Conservation (phyloP, 2,888 invertebrate genomes). For the Dryococelus australis region DNA sequence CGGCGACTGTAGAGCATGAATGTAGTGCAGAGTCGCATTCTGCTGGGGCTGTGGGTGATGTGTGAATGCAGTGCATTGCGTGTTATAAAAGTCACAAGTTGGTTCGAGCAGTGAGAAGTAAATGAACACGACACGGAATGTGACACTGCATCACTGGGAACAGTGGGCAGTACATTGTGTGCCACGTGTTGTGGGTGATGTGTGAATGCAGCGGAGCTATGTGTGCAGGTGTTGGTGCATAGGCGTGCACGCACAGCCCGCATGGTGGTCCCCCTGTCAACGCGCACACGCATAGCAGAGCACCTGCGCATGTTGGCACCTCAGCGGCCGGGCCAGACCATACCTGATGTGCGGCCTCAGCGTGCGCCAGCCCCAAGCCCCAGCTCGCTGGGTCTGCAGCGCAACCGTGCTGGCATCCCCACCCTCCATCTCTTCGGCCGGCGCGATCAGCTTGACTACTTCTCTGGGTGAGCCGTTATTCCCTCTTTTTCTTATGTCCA, state of each 20-base stretch:
- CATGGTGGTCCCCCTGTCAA: constrained; percentile 49
- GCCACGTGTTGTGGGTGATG: not conserved
- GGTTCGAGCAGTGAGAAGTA: too few relatives aligned
- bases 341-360: constrained; percentile 54
- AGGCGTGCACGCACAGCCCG: constrained; percentile 30
- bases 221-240: constrained; percentile 12
- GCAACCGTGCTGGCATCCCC: constrained; percentile 61
- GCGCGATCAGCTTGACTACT: constrained; percentile 74
- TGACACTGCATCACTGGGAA: too few relatives aligned
- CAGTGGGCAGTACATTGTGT: too few relatives aligned
- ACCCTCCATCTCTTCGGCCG: constrained; percentile 72
- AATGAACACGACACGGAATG: too few relatives aligned
- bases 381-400: constrained; percentile 47
- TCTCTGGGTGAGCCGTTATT: constrained; percentile 54
- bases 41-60: too few relatives aligned
- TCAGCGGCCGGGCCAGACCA: constrained; percentile 52
- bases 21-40: too few relatives aligned
- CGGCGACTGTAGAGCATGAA: too few relatives aligned
- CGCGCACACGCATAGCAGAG: constrained; percentile 62
- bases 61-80: too few relatives aligned
- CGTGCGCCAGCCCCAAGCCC: constrained; percentile 1
- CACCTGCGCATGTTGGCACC: constrained; percentile 62
- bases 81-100: too few relatives aligned
- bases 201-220: not conserved
- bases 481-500: too few relatives aligned